These are phyloP conservation scores for Pygoscelis adeliae DNA, from an alignment of 2,113 vertebrate genomes.

Conservation along the genomic window DNA sequence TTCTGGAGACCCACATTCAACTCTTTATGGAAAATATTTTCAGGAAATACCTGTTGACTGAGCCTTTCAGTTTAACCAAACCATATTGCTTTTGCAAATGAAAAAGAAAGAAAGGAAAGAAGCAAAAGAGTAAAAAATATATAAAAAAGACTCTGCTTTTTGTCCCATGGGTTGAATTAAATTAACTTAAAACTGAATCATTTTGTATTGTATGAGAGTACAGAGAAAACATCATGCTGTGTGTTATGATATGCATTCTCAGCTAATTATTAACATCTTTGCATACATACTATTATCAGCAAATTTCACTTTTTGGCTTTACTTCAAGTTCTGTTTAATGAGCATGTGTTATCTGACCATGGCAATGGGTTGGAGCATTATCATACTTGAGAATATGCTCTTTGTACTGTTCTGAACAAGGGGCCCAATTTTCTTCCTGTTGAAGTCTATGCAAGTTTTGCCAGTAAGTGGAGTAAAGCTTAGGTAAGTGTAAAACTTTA, in stretches of 20 bases:
- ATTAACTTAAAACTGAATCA: constrained; percentile 59
- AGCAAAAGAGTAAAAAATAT: not conserved
- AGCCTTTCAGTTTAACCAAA: constrained; percentile 75
- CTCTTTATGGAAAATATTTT: constrained; percentile 78
- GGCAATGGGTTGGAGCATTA: not conserved
- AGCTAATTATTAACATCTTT: constrained; percentile 76
- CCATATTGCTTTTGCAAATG: constrained; percentile 62
- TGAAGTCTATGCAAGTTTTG: not conserved
- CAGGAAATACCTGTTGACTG: constrained; percentile 83
- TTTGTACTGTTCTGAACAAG: constrained; percentile 1
- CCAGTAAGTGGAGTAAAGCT: not conserved
- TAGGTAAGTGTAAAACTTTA: not conserved
- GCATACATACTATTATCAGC: constrained; percentile 52
- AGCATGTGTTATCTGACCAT: constrained; percentile 50
- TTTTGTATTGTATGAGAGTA: constrained; percentile 45
- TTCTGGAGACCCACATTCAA: constrained; percentile 67
- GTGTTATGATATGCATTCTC: constrained; percentile 61
- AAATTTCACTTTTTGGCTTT: constrained; percentile 63
- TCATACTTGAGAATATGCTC: not conserved
- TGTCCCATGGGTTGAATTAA: constrained; percentile 65
- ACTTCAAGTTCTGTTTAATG: constrained; percentile 57
- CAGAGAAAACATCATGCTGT: constrained; percentile 41
- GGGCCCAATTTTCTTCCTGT: not conserved
- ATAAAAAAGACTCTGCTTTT: constrained; percentile 29
- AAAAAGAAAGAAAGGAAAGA: constrained; percentile 18